phyloP scores from a whole-genome alignment of 2,113 vertebrate species.

The Phaethornis superciliosus region DNA sequence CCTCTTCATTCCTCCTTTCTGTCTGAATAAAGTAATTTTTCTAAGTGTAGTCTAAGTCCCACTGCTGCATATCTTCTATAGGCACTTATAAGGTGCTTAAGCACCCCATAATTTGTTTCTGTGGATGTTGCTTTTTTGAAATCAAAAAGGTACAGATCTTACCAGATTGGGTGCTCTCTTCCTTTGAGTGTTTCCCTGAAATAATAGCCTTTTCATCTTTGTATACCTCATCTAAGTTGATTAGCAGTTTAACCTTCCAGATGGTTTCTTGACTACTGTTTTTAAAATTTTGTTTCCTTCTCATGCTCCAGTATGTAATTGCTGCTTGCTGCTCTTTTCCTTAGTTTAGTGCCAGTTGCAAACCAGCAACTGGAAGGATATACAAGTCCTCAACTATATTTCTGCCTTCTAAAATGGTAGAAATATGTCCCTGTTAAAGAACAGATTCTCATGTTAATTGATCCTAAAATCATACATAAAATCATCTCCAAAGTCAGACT shows the following conservation, averaged over 20 bases:
- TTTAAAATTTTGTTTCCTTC: background rate
- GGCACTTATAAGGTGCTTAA: background rate
- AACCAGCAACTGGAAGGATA: background rate
- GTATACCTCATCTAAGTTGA: background rate
- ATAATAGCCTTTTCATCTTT: background rate
- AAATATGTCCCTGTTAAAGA: background rate
- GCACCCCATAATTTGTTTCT: background rate
- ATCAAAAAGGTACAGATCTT: background rate
- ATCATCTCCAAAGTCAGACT: background rate
- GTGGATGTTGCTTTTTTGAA: background rate
- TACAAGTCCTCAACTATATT: background rate
- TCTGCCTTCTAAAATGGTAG: background rate
- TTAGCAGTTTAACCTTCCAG: background rate
- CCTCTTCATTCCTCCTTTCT: background rate
- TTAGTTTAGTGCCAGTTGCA: constrained; percentile 11
- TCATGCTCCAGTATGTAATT: background rate
- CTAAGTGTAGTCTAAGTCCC: background rate
- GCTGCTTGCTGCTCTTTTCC: background rate
- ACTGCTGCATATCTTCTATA: background rate
- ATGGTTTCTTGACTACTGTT: background rate
- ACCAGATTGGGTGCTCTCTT: background rate
- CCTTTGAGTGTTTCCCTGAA: background rate
- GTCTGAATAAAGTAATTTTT: background rate
- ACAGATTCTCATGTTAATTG: background rate
- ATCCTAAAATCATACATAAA: background rate